Conservation (phyloP, 2,797 vertebrate species). For the Cossypha dichroa region DNA sequence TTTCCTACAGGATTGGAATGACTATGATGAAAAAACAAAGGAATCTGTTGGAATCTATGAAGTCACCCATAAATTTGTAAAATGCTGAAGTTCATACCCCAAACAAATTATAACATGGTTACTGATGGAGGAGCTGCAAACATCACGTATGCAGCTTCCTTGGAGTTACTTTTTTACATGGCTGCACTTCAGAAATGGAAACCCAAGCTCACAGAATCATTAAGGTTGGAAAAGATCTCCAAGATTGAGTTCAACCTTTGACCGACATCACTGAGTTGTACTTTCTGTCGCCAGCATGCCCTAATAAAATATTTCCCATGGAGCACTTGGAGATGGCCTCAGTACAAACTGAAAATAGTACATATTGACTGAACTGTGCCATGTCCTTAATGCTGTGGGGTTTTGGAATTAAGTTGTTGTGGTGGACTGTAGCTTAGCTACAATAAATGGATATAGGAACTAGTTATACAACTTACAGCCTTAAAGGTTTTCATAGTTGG, state of each 20-base stretch:
- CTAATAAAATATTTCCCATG: slow-evolving; percentile 48
- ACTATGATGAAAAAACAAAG: slow-evolving; percentile 92
- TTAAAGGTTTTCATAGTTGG: not conserved
- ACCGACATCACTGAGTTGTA: not conserved
- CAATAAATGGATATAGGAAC: not conserved
- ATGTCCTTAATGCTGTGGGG: not conserved
- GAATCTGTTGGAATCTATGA: slow-evolving; percentile 97
- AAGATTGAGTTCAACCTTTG: not conserved
- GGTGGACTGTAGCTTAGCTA: not conserved
- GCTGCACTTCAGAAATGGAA: not conserved
- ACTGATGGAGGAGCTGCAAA: not conserved
- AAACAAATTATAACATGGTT: not conserved
- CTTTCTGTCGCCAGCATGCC: not conserved
- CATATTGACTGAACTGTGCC: not conserved
- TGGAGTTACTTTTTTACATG: not conserved
- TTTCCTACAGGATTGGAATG: slow-evolving; percentile 91
- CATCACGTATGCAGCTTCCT: not conserved
- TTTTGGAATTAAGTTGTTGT: not conserved
- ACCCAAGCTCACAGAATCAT: not conserved
- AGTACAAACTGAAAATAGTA: not conserved
- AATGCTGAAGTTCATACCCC: slow-evolving; percentile 77
- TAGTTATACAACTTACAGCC: not conserved
- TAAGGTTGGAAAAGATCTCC: not conserved
- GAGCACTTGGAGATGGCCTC: not conserved
- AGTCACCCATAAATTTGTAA: slow-evolving; percentile 92